Conservation (phyloP, 92 coral and sea anemone genomes). For the Zoanthus sansibaricus region DNA sequence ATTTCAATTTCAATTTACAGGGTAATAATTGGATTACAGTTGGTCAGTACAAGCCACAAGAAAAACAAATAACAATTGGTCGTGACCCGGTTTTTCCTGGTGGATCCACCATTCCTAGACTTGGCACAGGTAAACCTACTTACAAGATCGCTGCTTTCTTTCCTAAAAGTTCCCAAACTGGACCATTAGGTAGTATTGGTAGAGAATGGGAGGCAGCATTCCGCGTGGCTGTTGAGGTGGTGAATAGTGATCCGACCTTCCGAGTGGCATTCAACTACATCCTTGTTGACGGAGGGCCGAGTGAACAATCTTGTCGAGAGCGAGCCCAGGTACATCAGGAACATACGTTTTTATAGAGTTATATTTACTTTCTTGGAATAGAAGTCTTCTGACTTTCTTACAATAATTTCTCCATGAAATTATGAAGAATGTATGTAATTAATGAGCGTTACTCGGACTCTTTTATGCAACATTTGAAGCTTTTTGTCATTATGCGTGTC, state of each 20-base stretch:
- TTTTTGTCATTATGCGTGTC: no score
- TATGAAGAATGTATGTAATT: no score
- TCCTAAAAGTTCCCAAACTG: slow-evolving; percentile 79
- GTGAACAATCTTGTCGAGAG: slow-evolving; percentile 70
- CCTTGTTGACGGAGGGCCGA: slow-evolving; percentile 79
- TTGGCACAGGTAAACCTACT: slow-evolving; percentile 88
- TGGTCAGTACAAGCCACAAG: slow-evolving; percentile 81
- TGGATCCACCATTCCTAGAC: slow-evolving; percentile 89
- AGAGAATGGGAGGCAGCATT: slow-evolving; percentile 98
- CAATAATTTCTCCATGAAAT: no score
- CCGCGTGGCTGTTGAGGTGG: slow-evolving; percentile 86
- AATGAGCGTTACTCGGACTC: no score
- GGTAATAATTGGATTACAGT: slow-evolving; percentile 93
- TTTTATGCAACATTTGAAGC: no score
- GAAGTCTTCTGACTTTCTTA: no score
- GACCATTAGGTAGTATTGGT: slow-evolving; percentile 86
- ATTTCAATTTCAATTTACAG: slow-evolving; percentile 36
- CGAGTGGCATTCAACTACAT: slow-evolving; percentile 91
- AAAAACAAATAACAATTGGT: slow-evolving; percentile 75
- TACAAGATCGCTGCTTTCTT: slow-evolving; percentile 99
- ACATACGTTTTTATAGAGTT: no score
- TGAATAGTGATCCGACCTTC: slow-evolving; percentile 85
- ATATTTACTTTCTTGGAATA: no score
- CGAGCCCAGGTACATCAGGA: slow-evolving; percentile 75
- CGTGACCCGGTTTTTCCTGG: slow-evolving; percentile 95